Conservation (phyloP, 2,113 vertebrate species). For the Pagrus major region DNA sequence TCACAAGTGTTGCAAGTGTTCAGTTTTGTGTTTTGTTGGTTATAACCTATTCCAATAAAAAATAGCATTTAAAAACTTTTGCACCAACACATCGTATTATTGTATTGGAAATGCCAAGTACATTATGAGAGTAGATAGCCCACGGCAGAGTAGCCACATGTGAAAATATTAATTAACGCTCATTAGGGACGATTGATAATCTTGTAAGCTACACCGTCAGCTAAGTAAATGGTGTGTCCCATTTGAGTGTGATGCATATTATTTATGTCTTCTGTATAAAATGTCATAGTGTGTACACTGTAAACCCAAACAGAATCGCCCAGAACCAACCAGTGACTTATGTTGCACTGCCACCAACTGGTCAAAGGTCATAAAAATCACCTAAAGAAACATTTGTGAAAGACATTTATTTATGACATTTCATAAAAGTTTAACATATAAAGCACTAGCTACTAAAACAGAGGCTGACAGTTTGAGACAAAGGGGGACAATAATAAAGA, state of each 20-base stretch:
- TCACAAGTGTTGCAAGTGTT: too few species aligned
- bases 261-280: slow-evolving; percentile 9
- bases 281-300: neutral
- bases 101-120: too few species aligned
- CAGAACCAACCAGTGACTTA: too few species aligned
- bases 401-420: slow-evolving; percentile 48
- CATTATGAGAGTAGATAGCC: too few species aligned
- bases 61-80: too few species aligned
- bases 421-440: slow-evolving; percentile 65
- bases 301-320: neutral
- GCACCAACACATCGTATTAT: too few species aligned
- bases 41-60: too few species aligned
- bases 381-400: neutral
- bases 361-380: slow-evolving; percentile 16
- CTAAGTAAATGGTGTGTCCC: slow-evolving; percentile 34
- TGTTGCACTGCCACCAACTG: slow-evolving; percentile 48
- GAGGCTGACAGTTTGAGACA: slow-evolving; percentile 5
- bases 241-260: slow-evolving; percentile 50
- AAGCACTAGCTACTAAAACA: slow-evolving; percentile 67
- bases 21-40: too few species aligned
- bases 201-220: slow-evolving; percentile 71
- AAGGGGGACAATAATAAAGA: neutral
- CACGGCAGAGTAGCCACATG: too few species aligned
- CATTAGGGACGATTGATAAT: too few species aligned
- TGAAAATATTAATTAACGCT: too few species aligned